Conservation (phyloP, 2,888 invertebrate species). For the Erannis defoliaria region DNA sequence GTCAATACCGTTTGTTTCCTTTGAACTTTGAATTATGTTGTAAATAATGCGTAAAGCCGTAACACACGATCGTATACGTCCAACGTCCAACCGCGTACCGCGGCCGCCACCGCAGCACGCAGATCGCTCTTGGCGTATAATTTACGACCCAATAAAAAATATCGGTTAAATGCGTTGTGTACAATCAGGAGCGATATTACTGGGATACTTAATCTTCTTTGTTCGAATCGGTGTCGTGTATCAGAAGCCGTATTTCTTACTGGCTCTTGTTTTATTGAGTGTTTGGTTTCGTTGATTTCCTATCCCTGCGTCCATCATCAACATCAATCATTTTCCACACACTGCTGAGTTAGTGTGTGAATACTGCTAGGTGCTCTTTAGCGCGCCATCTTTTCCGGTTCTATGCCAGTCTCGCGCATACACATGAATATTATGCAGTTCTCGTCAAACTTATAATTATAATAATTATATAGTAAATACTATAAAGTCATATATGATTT, state of each 20-base stretch:
- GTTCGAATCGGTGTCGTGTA: conserved; percentile 6
- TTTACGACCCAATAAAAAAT: conserved; percentile 62
- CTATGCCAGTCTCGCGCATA: no score
- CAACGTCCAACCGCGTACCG: conserved; percentile 15
- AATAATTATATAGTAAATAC: no score
- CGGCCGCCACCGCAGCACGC: conserved; percentile 42
- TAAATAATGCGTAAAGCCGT: conserved; percentile 45
- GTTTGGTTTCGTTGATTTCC: conserved; percentile 4
- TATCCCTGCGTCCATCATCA: background rate
- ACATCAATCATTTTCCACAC: no score
- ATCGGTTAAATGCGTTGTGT: conserved; percentile 47
- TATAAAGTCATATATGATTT: no score
- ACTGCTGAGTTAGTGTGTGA: no score
- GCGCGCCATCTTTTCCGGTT: no score
- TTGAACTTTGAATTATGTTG: conserved; percentile 52
- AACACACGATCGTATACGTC: conserved; percentile 16
- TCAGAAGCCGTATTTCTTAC: conserved; percentile 11
- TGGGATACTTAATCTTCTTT: conserved; percentile 20
- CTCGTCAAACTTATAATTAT: no score
- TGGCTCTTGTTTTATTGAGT: conserved; percentile 5
- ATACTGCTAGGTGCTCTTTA: no score
- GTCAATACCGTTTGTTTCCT: conserved; percentile 46
- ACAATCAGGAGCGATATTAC: conserved; percentile 35
- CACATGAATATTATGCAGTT: no score
- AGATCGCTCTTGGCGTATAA: conserved; percentile 51